Conservation (phyloP, 92 coral and sea anemone genomes). For the Porites cylindrica region DNA sequence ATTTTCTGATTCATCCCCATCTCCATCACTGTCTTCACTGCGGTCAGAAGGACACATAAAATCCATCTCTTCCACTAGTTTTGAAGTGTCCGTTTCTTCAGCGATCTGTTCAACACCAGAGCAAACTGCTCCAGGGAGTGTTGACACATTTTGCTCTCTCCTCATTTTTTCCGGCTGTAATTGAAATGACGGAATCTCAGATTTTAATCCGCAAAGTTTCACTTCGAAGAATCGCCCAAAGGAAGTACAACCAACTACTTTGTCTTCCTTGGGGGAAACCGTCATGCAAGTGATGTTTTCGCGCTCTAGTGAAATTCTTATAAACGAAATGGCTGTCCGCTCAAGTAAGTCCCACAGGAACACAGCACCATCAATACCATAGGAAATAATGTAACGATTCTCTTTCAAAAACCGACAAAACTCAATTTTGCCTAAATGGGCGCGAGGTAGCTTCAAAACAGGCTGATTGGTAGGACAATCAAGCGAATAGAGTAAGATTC, state of each 20-base stretch:
- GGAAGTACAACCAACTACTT: neutral
- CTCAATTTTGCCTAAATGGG: slow-evolving; percentile 35
- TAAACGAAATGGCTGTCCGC: slow-evolving; percentile 32
- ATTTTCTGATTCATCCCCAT: neutral
- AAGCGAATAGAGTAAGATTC: neutral
- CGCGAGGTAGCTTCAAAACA: slow-evolving; percentile 8
- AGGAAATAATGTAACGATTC: slow-evolving; percentile 34
- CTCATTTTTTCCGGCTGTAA: neutral
- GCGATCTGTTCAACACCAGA: neutral
- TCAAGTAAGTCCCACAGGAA: slow-evolving; percentile 26
- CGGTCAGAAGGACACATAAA: neutral
- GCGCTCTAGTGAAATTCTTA: neutral
- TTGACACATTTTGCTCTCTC: neutral
- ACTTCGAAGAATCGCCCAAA: neutral
- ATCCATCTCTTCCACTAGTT: slow-evolving; percentile 22
- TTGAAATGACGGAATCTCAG: neutral
- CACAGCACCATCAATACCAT: slow-evolving; percentile 24
- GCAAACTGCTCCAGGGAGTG: neutral
- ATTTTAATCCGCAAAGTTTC: neutral
- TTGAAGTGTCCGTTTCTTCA: neutral
- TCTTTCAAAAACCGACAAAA: slow-evolving; percentile 48
- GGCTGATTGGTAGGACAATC: neutral
- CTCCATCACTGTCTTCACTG: slow-evolving; percentile 8
- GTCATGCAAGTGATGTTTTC: slow-evolving; percentile 2
- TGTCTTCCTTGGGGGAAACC: neutral